phyloP scores from a whole-genome alignment of 2,797 vertebrate species.

The Sebastes oblongus region DNA sequence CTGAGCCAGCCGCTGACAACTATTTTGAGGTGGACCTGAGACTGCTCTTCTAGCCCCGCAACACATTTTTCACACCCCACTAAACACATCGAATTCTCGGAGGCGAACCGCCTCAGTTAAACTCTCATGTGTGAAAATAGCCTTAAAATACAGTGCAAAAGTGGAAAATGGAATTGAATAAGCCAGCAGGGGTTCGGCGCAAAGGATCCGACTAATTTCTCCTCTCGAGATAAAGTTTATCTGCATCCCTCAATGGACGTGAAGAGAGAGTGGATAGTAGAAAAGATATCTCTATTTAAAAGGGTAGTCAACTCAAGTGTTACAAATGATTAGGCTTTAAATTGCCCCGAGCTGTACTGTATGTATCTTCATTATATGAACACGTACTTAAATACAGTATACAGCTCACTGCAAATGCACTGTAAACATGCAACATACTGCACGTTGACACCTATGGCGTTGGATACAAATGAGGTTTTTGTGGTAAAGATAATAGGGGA shows the following conservation, averaged over 20 bases:
- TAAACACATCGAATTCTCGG: constrained; percentile 64
- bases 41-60: constrained; percentile 56
- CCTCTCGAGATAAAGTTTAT: constrained; percentile 57
- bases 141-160: constrained; percentile 72
- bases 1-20: constrained; percentile 36
- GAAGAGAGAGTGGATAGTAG: constrained; percentile 29
- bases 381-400: background rate
- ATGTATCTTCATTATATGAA: constrained; percentile 13
- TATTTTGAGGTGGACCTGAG: constrained; percentile 57
- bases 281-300: constrained; percentile 50
- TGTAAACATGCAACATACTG: background rate
- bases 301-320: constrained; percentile 30
- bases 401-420: background rate
- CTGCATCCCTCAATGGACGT: constrained; percentile 53
- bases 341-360: constrained; percentile 14
- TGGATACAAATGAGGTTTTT: constrained; percentile 39
- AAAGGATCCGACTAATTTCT: constrained; percentile 58
- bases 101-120: constrained; percentile 57
- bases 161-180: constrained; percentile 68
- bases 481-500: constrained; percentile 28
- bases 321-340: constrained; percentile 45
- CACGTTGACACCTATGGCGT: background rate
- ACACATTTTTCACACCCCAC: constrained; percentile 67
- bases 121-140: constrained; percentile 72
- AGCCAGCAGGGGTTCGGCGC: constrained; percentile 54